Evolutionary conservation across 2,113 vertebrate species (phyloP), one percentile per base, ranked within the genome.

Genomic region (Diadophis punctatus): DNA sequence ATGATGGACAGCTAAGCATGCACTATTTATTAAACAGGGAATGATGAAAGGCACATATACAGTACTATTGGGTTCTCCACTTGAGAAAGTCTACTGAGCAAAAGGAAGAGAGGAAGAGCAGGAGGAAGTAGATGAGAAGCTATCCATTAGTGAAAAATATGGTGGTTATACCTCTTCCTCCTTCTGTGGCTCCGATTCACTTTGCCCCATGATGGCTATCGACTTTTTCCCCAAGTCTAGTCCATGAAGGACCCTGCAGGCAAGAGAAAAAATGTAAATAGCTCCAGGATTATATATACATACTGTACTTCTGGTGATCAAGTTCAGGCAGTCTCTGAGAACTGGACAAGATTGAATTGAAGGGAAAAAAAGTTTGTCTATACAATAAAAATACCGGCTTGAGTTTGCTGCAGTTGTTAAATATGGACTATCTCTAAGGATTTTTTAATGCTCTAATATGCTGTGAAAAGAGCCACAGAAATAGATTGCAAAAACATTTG

Each of bases 201-300:
- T 94, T 91, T 96, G 96, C 56, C 96, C 96, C 96, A 96, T 96
- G 91, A 90, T 52, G 6, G 10, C 55, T 20, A 34, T 14, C 0
- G 6, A 84, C 85, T 48, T 56, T 4, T 46, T 16, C 51, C 52
- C 80, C 93, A 30, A 27, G 16, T 84, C 49, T 12, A 0, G 87
- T 91, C 93, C 94, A 87, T 91, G 56, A 90, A 68, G 34, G 30
- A 90, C 88, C 86, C 96, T 96, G 87, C 39, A 0, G 1, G 27
- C 85, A 89, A 0, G 10, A 30, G 60, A 49, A 46, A 93, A 46
- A 85, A n/a, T 88, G 55, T 43, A 56, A 30, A 14, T 4, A 55
- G 20, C 49, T 74, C 46, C n/a, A 53, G 16, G 23, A 46, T 25
- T 23, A 49, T 22, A 60, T 6, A 49, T n/a, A n/a, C 43, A n/a